phyloP scores from a whole-genome alignment of 2,888 invertebrate genomes.

The Dolomedes plantarius region DNA sequence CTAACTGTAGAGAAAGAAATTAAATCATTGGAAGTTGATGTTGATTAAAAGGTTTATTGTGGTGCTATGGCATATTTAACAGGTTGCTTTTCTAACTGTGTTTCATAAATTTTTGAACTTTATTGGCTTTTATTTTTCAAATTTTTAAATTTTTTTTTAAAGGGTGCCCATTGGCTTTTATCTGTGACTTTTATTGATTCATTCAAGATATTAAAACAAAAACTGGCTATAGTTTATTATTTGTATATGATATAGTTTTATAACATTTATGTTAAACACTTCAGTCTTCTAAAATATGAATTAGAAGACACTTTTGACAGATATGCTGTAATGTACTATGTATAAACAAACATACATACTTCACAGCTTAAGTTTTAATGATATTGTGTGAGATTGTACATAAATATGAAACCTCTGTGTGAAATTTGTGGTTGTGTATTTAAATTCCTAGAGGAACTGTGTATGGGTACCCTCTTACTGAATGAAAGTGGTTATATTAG shows the following conservation, averaged over 20 bases:
- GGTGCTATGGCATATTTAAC: conserved; percentile 24
- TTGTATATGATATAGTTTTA: background rate
- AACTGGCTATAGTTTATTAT: background rate
- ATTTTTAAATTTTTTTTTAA: background rate
- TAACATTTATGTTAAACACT: background rate
- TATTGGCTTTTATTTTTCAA: too few species aligned
- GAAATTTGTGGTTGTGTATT: conserved; percentile 2
- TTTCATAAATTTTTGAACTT: too few species aligned
- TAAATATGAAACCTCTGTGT: background rate
- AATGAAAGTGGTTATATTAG: background rate
- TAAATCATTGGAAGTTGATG: background rate
- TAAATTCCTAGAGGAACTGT: background rate
- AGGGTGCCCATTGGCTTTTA: background rate
- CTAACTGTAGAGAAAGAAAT: background rate
- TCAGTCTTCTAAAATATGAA: background rate
- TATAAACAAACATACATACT: conserved; percentile 1
- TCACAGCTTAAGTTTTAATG: conserved; percentile 1
- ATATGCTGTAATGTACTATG: background rate
- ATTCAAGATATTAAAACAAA: background rate
- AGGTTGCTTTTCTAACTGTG: background rate
- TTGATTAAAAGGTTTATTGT: background rate
- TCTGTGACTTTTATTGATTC: background rate
- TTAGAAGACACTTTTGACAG: background rate
- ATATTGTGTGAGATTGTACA: background rate
- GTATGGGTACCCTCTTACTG: background rate